Evolutionary conservation across 2,113 vertebrate genomes (phyloP), one percentile per base, ranked within the genome.

Genomic region (Alouatta palliata): DNA sequence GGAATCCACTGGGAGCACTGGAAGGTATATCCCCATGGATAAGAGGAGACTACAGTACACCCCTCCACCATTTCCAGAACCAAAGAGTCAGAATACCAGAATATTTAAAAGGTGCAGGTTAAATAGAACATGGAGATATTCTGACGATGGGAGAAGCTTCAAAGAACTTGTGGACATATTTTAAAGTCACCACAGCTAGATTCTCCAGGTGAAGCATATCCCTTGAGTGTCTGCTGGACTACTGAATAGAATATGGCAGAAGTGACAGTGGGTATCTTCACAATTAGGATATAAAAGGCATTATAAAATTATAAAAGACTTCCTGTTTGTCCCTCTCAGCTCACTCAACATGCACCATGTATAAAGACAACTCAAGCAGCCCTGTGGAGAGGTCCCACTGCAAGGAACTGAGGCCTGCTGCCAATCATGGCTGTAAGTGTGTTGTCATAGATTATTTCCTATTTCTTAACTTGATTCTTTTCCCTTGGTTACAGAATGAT

Each of bases 1-100:
- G 16, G 43, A 27, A 76, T 30, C 43, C 43, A 43, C 73, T 47
- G 25, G 40, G 25, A 47, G 27, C 45, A 14, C 30, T 45, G 25
- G 25, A 76, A 76, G 3, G 2, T 47, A 76, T 76, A n/a, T 43
- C 16, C 73, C 43, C 7, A 27, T 4, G 40, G 23, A 47, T 47
- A 30, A 76, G 14, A 8, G 25, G 43, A 14, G 73, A 76, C 73
- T 47, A 32, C 73, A 47, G 58, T 6, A 40, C 0, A 20, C 4
- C 75, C 12, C 27, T 49, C 45, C 25, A 76, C 30, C 45, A 30
- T 37, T 80, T 66, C 61, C 37, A 96, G 68, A 92, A 94, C 75
- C n/a, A 66, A 80, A 75, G 0, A 68, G 27, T 70, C 7, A 35
- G 93, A 79, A 47, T 21, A 52, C 68, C 30, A 87, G 17, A 25